Base-by-base conservation (phyloP, 2,797 vertebrate species). In the Bradypodion ventrale region DNA sequence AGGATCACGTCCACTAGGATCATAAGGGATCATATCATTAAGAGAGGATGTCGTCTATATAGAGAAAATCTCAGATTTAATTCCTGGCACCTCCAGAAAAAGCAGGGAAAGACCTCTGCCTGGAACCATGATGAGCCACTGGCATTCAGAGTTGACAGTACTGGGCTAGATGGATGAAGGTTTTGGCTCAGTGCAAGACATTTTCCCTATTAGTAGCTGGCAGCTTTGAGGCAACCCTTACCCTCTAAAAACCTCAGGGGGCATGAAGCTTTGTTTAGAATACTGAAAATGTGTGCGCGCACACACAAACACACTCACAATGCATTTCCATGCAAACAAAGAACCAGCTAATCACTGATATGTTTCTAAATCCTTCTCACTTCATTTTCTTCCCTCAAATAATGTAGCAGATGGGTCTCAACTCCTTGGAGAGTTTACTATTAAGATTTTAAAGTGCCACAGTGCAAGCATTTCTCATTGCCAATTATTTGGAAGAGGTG, bases 361-460 rank as follows among this genome's bases (percentile, higher is more conserved):
- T 16, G 25, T 86, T 82, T 85, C 68, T 86, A 81, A 9, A 68
- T 83, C 79, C 35, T 78, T 52, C 83, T 75, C 56, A 5, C 25
- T 86, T 82, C 32, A 40, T 62, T 16, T 25, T 70, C 73, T 60
- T 72, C 12, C 42, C 42, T 77, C 80, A 78, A 74, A 10, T 76
- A 68, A 70, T 68, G 2, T 79, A 52, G 76, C 23, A 44, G 16
- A 56, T 7, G 2, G 42, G 15, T 13, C 69, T 76, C 40, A 80
- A 5, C 59, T 79, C 84, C 79, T 78, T 23, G 44, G 80, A 68
- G 44, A 88, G 68, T 78, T 72, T 9, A 42, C 52, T 75, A 75
- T 63, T 87, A 83, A 35, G 74, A 66, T n/a, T 56, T 66, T 35
- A 12, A 78, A 75, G 69, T 44, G 66, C 37, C 63, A 68, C 52